Base-by-base conservation (phyloP, 2,888 invertebrate genomes). In the Timema podura region DNA sequence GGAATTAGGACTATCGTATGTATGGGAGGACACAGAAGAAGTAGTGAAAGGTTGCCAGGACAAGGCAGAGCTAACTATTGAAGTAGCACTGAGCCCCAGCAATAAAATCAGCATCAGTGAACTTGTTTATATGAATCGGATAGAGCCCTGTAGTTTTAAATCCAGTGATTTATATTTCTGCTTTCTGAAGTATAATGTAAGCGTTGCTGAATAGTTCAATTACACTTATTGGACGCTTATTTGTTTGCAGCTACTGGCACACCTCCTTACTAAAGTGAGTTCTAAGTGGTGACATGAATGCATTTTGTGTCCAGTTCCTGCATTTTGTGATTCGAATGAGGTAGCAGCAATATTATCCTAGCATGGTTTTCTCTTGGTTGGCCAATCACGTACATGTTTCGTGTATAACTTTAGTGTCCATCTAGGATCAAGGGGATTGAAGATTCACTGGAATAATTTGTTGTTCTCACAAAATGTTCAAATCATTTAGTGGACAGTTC, bases 401-500 rank as follows among this genome's bases (percentile, higher is more conserved):
- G n/a, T n/a, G n/a, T n/a, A n/a, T n/a, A n/a, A n/a, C n/a, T n/a
- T n/a, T n/a, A n/a, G n/a, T 59, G 16, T 11, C 59, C 59, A 59
- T 59, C 59, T 44, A 59, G 59, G 44, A 59, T 59, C 15, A 59
- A 44, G 30, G 44, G 11, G 30, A 59, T 6, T 44, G 59, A 44
- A 16, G 59, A 59, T 16, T 15, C 59, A 8, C 44, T 11, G 44
- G 59, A 44, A 10, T 16, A 11, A 44, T 59, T 59, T 16, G 15
- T 59, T 44, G 59, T 59, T 59, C 30, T 44, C 16, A 59, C 59
- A 59, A 59, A 59, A 59, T 59, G 59, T 44, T 59, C 44, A 44
- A 59, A 59, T 44, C 59, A 16, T 59, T 16, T 44, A 5, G 59
- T 59, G 11, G 44, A 59, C 11, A 59, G 59, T 44, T 59, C 30